Conservation (phyloP, 2,797 vertebrate species). For the Hydrolagus colliei region DNA sequence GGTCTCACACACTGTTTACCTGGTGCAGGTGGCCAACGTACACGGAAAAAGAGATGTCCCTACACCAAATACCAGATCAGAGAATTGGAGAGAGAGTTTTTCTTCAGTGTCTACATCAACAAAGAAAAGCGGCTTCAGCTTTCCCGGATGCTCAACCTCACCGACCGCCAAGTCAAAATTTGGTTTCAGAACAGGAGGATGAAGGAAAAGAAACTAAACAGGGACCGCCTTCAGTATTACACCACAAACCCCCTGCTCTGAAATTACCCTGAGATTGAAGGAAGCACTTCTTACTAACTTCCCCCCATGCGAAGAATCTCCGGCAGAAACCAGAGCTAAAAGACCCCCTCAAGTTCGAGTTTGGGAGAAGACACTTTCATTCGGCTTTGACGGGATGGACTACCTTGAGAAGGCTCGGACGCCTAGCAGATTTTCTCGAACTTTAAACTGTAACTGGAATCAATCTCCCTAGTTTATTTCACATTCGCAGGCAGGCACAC, state of each 20-base stretch:
- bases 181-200: slow-evolving; percentile 99
- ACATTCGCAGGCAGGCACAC: neutral
- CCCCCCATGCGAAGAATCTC: slow-evolving; percentile 13
- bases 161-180: slow-evolving; percentile 97
- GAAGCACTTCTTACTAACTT: slow-evolving; percentile 5
- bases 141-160: slow-evolving; percentile 93
- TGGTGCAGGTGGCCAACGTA: slow-evolving; percentile 83
- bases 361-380: slow-evolving; percentile 28
- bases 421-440: slow-evolving; percentile 5
- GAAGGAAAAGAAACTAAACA: slow-evolving; percentile 99
- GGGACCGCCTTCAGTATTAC: slow-evolving; percentile 97
- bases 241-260: slow-evolving; percentile 88
- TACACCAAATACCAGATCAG: slow-evolving; percentile 97
- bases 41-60: slow-evolving; percentile 93
- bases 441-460: slow-evolving; percentile 29
- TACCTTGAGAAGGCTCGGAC: slow-evolving; percentile 14
- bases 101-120: slow-evolving; percentile 99
- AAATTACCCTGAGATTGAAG: slow-evolving; percentile 43
- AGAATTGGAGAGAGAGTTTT: slow-evolving; percentile 95
- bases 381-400: slow-evolving; percentile 11
- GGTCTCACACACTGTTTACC: slow-evolving; percentile 37
- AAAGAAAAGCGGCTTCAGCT: slow-evolving; percentile 96
- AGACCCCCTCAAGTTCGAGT: slow-evolving; percentile 28
- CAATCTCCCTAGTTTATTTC: slow-evolving; percentile 18
- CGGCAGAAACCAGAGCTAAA: slow-evolving; percentile 28